A percentile compares a stretch with the other conserved stretches of the same genome.
phyloP scores from a whole-genome alignment of 2,888 invertebrate species.

The Aleiodes leptofemur region DNA sequence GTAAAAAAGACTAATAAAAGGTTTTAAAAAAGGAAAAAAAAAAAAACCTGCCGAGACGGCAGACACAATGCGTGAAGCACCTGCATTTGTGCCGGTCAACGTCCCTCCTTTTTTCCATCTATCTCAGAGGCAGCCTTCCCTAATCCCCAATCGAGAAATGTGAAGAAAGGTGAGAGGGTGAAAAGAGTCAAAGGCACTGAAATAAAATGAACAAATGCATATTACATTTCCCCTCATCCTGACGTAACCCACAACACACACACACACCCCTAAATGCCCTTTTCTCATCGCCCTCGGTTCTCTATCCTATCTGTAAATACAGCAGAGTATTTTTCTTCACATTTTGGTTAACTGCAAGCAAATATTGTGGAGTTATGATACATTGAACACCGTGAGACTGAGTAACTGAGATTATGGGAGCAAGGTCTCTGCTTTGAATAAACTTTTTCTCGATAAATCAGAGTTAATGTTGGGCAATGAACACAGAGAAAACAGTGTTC shows the following conservation, averaged over 20 bases:
- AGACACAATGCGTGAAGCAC: slow-evolving; percentile 29
- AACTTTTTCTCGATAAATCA: too few species aligned
- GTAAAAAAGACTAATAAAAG: slow-evolving; percentile 11
- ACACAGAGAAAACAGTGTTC: too few species aligned
- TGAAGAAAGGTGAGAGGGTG: too few species aligned
- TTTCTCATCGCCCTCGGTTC: neutral
- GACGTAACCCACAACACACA: neutral
- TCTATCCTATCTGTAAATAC: neutral
- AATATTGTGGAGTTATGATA: neutral
- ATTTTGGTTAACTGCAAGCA: neutral
- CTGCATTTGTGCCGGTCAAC: slow-evolving; percentile 17
- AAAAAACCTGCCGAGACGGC: slow-evolving; percentile 48
- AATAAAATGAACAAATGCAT: too few species aligned
- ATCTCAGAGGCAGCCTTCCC: neutral
- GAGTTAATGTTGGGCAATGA: too few species aligned
- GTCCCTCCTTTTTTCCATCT: neutral
- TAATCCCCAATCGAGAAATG: neutral
- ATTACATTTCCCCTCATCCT: neutral
- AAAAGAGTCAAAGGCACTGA: too few species aligned
- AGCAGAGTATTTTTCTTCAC: too few species aligned
- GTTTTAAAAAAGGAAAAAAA: slow-evolving; percentile 1
- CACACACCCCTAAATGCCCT: neutral
- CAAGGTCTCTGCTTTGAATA: neutral
- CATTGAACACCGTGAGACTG: slow-evolving; percentile 1
- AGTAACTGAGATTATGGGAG: neutral